Percentiles rank a stretch among this genome's conserved stretches.
Conservation (phyloP, 2,797 vertebrate genomes). For the Synaphobranchus kaupii region DNA sequence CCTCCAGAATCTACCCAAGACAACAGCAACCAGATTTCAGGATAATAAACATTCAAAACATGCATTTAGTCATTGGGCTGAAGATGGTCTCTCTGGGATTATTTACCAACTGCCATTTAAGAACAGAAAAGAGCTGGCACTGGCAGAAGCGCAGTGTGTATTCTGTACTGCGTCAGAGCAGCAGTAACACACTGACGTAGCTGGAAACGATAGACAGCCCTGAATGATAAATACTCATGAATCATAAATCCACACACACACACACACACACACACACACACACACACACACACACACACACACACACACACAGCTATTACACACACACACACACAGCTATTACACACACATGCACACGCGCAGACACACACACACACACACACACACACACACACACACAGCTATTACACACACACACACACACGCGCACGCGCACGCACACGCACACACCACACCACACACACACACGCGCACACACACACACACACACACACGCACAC, state of each 20-base stretch:
- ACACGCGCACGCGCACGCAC: no score
- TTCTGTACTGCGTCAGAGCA: neutral
- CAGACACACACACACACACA: neutral
- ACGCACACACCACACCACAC: neutral
- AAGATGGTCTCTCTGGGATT: neutral
- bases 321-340: neutral
- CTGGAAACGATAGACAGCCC: neutral
- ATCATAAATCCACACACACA: neutral
- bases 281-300: neutral
- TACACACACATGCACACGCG: no score
- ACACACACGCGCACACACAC: neutral
- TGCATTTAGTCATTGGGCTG: neutral
- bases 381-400: neutral
- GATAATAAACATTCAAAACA: neutral
- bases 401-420: neutral
- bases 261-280: neutral
- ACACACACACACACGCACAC: neutral
- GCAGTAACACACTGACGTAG: neutral
- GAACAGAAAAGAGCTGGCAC: neutral
- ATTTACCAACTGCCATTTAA: neutral
- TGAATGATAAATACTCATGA: neutral
- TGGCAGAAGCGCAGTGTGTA: neutral
- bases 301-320: neutral
- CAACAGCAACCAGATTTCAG: conserved; percentile 5
- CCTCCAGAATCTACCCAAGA: neutral